Evolutionary conservation across 2,797 vertebrate genomes (phyloP).

Genomic region (Sebastes kiyomatsui): DNA sequence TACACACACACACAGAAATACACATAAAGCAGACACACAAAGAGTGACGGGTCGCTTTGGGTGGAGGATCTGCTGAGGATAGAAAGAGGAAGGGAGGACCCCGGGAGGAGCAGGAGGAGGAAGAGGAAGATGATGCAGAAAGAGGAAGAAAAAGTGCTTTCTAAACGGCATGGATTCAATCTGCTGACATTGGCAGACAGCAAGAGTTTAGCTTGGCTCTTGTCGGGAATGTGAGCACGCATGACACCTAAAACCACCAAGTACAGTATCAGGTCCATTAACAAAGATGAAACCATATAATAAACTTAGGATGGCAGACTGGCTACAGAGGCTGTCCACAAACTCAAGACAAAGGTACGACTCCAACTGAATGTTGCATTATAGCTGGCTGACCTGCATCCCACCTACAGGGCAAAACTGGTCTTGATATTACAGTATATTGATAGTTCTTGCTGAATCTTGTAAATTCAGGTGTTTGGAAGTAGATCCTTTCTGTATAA

Average conservation of each 20-base stretch:
- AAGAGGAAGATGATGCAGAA: constrained; percentile 52
- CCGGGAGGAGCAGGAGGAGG: constrained; percentile 24
- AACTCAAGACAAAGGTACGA: too few species aligned
- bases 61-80: constrained; percentile 49
- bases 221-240: neutral
- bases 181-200: constrained; percentile 42
- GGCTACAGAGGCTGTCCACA: neutral
- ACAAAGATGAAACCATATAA: neutral
- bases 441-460: too few species aligned
- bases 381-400: too few species aligned
- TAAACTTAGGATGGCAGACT: neutral
- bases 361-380: too few species aligned
- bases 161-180: constrained; percentile 20
- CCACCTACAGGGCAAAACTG: too few species aligned
- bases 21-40: neutral
- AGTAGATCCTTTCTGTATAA: too few species aligned
- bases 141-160: constrained; percentile 75
- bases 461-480: too few species aligned
- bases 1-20: neutral
- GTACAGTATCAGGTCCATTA: neutral
- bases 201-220: neutral
- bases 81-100: constrained; percentile 60
- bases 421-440: too few species aligned
- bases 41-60: constrained; percentile 26
- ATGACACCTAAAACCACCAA: neutral